Evolutionary conservation across 1,140 invertebrate species (phyloP).

Genomic region (Hyphantria cunea): DNA sequence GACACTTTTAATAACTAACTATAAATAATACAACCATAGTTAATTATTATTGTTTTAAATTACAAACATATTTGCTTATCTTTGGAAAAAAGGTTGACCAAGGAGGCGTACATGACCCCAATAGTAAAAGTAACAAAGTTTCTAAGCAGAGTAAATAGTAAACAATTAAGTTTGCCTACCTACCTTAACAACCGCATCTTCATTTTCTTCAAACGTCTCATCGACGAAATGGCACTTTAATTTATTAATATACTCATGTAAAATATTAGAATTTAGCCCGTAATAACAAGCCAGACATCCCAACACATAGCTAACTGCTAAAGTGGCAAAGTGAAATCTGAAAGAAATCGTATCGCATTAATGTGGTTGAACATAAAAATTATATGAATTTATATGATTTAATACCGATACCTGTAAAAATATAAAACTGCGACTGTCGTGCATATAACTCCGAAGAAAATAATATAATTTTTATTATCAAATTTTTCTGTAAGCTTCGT

Average conservation of each 20-base stretch:
- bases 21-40: no score
- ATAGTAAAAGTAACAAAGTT: slow-evolving; percentile 17
- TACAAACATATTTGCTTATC: slow-evolving; percentile 13
- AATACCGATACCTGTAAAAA: slow-evolving; percentile 59
- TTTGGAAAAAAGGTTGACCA: background rate
- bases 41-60: no score
- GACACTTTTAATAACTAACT: no score
- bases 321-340: slow-evolving; percentile 75
- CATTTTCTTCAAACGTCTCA: slow-evolving; percentile 39
- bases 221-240: slow-evolving; percentile 61
- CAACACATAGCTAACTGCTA: slow-evolving; percentile 70
- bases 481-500: slow-evolving; percentile 69
- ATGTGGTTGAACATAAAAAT: slow-evolving; percentile 17
- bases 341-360: slow-evolving; percentile 49
- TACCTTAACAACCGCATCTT: slow-evolving; percentile 48
- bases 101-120: slow-evolving; percentile 30
- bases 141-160: slow-evolving; percentile 29
- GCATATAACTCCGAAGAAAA: slow-evolving; percentile 63
- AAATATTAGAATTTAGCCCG: slow-evolving; percentile 57
- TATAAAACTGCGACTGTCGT: slow-evolving; percentile 63
- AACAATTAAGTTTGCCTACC: slow-evolving; percentile 40
- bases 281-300: slow-evolving; percentile 79
- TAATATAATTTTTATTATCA: slow-evolving; percentile 75
- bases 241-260: slow-evolving; percentile 60
- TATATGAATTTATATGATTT: slow-evolving; percentile 24